Percentiles rank a stretch among this genome's conserved stretches.
Evolutionary conservation across 2,888 invertebrate species (phyloP).

Genomic region (Drosophila testacea): DNA sequence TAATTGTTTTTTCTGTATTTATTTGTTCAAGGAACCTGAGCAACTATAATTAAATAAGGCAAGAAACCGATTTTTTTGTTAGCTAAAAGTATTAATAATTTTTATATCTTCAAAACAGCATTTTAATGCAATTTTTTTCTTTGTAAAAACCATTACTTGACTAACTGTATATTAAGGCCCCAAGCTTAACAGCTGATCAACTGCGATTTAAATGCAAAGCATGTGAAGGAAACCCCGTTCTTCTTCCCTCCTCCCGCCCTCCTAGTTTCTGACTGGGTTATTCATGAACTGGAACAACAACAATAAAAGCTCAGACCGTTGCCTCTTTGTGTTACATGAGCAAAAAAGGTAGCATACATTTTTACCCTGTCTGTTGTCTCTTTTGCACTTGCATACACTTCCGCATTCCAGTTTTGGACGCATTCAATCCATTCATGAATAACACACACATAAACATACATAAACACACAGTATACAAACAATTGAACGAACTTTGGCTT

Average conservation of each 20-base stretch:
- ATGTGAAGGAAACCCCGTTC: conserved; percentile 26
- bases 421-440: conserved; percentile 54
- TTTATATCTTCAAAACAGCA: no score
- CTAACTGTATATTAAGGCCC: neutral
- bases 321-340: conserved; percentile 29
- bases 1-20: no score
- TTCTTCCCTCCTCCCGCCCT: neutral
- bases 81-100: no score
- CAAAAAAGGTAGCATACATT: conserved; percentile 25
- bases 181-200: conserved; percentile 53
- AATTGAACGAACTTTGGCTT: conserved; percentile 48
- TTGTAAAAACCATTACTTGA: no score
- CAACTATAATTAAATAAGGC: no score
- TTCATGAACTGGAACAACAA: conserved; percentile 35
- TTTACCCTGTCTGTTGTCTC: conserved; percentile 12
- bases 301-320: conserved; percentile 18
- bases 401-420: conserved; percentile 43
- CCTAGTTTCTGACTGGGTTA: conserved; percentile 30
- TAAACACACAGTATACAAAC: conserved; percentile 26
- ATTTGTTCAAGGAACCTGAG: no score
- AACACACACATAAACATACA: conserved; percentile 23
- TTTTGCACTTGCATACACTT: conserved; percentile 25
- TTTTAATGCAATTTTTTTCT: no score
- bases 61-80: no score
- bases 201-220: conserved; percentile 63